phyloP scores from a whole-genome alignment of 2,888 invertebrate species.

The Alentia gelatinosa region DNA sequence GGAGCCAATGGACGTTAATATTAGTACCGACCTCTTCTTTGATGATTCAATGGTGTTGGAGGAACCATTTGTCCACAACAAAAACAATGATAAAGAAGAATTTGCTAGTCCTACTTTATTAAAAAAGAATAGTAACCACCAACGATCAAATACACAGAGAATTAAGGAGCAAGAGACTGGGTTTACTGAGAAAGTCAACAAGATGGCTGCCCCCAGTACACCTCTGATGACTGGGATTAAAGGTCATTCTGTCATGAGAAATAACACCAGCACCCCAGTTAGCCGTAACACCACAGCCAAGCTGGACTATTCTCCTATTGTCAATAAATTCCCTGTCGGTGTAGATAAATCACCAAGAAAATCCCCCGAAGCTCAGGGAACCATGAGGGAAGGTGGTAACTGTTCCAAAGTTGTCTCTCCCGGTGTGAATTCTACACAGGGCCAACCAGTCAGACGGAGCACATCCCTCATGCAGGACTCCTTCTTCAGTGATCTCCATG shows the following conservation, averaged over 20 bases:
- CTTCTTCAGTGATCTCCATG: conserved; percentile 47
- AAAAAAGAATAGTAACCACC: no score
- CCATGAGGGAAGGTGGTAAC: not conserved
- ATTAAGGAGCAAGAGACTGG: no score
- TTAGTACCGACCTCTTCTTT: not conserved
- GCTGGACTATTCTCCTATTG: not conserved
- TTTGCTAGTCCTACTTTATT: no score
- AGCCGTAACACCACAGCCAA: not conserved
- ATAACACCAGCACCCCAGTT: conserved; percentile 1
- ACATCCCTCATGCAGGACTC: not conserved
- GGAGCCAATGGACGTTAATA: not conserved
- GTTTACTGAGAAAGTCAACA: no score
- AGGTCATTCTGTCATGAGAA: no score
- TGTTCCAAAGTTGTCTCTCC: not conserved
- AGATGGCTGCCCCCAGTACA: no score
- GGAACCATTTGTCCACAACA: not conserved
- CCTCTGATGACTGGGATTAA: no score
- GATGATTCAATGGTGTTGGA: not conserved
- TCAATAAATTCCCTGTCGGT: not conserved
- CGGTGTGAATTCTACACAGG: not conserved
- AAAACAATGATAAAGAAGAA: no score
- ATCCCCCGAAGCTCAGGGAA: not conserved
- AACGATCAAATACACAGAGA: no score
- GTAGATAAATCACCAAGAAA: not conserved
- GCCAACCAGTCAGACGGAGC: not conserved